Percentiles rank a stretch among this genome's conserved stretches.
Evolutionary conservation across 1,140 invertebrate species (phyloP).

Genomic region (Pogonognathellus flavescens): DNA sequence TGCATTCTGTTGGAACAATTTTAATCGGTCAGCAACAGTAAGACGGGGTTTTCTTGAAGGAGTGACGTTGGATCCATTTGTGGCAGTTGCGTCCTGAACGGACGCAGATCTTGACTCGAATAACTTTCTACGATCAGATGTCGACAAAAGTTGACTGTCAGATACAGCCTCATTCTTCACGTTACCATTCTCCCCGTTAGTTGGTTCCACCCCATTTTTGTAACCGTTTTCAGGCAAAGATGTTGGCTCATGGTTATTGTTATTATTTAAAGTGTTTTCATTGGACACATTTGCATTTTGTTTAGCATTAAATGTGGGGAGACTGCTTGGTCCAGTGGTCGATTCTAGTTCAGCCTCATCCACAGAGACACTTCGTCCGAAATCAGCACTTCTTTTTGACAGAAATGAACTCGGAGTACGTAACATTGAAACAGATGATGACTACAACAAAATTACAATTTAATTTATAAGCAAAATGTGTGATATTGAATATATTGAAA

Average conservation of each 20-base stretch:
- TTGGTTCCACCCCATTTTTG: constrained; percentile 24
- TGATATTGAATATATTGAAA: neutral
- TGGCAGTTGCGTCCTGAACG: constrained; percentile 8
- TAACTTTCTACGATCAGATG: constrained; percentile 80
- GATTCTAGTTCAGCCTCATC: constrained; percentile 45
- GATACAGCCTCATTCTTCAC: constrained; percentile 54
- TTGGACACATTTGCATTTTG: constrained; percentile 26
- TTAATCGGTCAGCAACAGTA: constrained; percentile 83
- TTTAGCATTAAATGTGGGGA: constrained; percentile 1
- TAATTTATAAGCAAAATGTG: neutral
- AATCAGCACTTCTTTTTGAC: constrained; percentile 58
- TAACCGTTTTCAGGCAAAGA: constrained; percentile 47
- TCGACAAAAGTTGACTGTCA: constrained; percentile 76
- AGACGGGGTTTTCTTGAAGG: constrained; percentile 53
- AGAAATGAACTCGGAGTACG: constrained; percentile 66
- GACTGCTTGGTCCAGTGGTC: constrained; percentile 8
- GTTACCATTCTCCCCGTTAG: constrained; percentile 55
- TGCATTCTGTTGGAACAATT: constrained; percentile 75
- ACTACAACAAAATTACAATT: constrained; percentile 34
- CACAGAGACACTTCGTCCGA: constrained; percentile 51
- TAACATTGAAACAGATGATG: constrained; percentile 46
- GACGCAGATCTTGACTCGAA: constrained; percentile 72
- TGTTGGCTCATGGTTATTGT: constrained; percentile 29
- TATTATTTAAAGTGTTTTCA: constrained; percentile 49
- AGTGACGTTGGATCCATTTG: neutral